Conservation (phyloP, 2,888 invertebrate species). For the Dorcus hopei region DNA sequence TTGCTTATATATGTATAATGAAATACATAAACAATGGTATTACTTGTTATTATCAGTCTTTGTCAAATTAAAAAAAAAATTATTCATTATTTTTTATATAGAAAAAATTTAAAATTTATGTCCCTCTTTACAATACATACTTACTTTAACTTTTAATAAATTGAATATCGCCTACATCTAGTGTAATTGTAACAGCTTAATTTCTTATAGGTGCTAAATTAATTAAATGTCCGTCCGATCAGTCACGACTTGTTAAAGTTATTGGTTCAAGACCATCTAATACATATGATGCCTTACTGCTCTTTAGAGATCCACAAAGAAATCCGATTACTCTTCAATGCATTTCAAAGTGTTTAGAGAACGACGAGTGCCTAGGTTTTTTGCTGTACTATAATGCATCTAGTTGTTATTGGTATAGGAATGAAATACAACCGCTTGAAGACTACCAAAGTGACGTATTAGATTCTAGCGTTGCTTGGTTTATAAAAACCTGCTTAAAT, state of each 20-base stretch:
- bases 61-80: too few species aligned
- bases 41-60: not conserved
- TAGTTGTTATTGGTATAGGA: constrained; percentile 42
- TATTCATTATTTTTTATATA: too few species aligned
- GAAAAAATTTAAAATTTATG: too few species aligned
- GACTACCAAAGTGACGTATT: constrained; percentile 39
- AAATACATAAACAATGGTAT: too few species aligned
- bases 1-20: too few species aligned
- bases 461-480: constrained; percentile 62
- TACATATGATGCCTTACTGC: constrained; percentile 25
- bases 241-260: constrained; percentile 45
- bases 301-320: constrained; percentile 29
- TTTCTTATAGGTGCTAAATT: constrained; percentile 31
- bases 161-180: too few species aligned
- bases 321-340: constrained; percentile 44
- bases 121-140: too few species aligned
- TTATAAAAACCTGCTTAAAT: constrained; percentile 62
- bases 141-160: too few species aligned
- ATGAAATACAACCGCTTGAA: constrained; percentile 25
- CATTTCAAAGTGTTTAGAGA: constrained; percentile 37
- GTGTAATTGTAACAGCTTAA: too few species aligned
- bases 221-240: constrained; percentile 36
- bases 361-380: constrained; percentile 43
- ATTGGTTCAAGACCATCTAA: constrained; percentile 41
- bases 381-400: constrained; percentile 41